Base-by-base conservation (phyloP, 1,140 invertebrate genomes). In the Philaenus spumarius region DNA sequence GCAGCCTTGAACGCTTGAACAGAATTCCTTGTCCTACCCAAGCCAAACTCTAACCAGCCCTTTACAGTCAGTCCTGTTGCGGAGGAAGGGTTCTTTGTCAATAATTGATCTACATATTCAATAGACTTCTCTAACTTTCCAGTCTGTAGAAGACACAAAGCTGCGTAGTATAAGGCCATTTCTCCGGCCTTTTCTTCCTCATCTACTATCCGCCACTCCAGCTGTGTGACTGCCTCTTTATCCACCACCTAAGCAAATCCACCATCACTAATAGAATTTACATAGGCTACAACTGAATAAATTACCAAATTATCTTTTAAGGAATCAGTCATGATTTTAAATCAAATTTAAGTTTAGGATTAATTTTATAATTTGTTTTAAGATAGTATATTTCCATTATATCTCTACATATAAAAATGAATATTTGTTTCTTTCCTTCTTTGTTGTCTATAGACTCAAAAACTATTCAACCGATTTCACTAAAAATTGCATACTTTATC, bases 131-230 rank as follows among this genome's bases (percentile, higher is more conserved):
- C 88, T 65, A 79, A 71, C 67, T 84, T 84, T 12, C 82, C 82
- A 50, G 81, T 77, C 22, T 88, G 72, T 43, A 86, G 80, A 20
- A 92, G 73, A 65, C 93, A 87, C 19, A 85, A 70, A 1, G 85
- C 87, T 24, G 87, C 85, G 76, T 88, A 82, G 67, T 85, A 89
- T 14, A 89, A 75, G 15, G 84, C 77, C n/a, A n/a, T 63, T 5
- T 78, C 66, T 47, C 73, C 80, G 1, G 85, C 80, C 68, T 81
- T 82, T 68, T 86, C 88, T 56, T 83, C 75, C 65, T 83, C 82
- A 52, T 92, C 88, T 67, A 86, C 86, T 4, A 95, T 73, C 73
- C 81, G 83, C 3, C 74, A 69, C 69, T 97, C 92, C 0, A 93
- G 72, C 58, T 82, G 80, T 19, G 80, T 74, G 2, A 93, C 69